Evolutionary conservation across 2,113 vertebrate species (phyloP).

Genomic region (Cettia cetti): DNA sequence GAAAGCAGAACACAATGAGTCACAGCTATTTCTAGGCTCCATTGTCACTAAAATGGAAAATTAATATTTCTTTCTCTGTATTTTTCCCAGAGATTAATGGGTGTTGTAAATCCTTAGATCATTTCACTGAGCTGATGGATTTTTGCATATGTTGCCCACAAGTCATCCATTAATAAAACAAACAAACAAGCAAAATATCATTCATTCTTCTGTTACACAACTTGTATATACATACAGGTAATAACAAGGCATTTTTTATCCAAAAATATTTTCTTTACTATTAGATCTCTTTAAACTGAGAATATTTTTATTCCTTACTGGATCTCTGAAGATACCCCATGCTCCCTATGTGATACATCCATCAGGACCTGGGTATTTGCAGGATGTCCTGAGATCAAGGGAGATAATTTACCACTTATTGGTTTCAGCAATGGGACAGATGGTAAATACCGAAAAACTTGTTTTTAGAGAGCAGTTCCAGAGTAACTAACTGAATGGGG

Average conservation of each 20-base stretch:
- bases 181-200: not conserved
- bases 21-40: not conserved
- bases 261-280: not conserved
- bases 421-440: not conserved
- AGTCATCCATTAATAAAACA: not conserved
- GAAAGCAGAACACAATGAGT: not conserved
- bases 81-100: not conserved
- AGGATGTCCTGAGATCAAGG: not conserved
- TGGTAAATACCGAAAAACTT: not conserved
- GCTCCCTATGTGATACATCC: rapidly evolving
- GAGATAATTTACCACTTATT: not conserved
- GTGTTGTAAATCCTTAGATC: not conserved
- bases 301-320: not conserved
- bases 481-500: not conserved
- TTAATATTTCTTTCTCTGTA: not conserved
- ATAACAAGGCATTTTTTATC: not conserved
- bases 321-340: not conserved
- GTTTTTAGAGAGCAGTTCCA: not conserved
- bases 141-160: not conserved
- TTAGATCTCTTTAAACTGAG: not conserved
- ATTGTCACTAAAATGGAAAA: not conserved
- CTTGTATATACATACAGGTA: not conserved
- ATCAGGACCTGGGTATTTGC: not conserved
- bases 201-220: not conserved
- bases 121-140: not conserved